Base-by-base conservation (phyloP, 2,113 vertebrate genomes). In the Mirza zaza region DNA sequence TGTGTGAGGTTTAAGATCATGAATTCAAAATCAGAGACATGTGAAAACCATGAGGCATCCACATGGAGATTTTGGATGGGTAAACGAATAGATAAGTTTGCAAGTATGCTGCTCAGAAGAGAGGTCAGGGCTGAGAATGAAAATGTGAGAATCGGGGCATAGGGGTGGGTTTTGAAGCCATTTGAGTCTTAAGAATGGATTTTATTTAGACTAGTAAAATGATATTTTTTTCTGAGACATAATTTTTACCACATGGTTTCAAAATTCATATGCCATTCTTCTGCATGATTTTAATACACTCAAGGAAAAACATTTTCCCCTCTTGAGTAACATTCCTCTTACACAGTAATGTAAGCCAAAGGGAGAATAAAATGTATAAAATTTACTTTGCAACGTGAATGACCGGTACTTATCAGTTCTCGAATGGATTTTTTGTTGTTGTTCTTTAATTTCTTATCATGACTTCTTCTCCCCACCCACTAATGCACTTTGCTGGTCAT, bases 201-300 rank as follows among this genome's bases (percentile, higher is more conserved):
- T 42, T 83, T 90, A 76, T 86, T 95, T 96, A 48, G 55, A 36
- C 34, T 27, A 71, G 36, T 34, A 15, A 95, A 83, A 80, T 88
- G 13, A 77, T 82, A 61, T 82, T 91, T 93, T 70, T 92, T 71
- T 93, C 63, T 63, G 77, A 83, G 27, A 89, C 23, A 70, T 90
- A 95, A 96, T 96, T 96, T 96, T 95, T 93, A 55, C 83, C 83
- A 94, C 34, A 67, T 97, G 81, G 48, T 57, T 93, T 94, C 52
- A 91, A 87, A 93, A 93, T 91, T 68, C 36, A 45, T 50, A 42
- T 88, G 32, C 59, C 86, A 96, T 91, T 93, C 42, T 95, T 95
- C 48, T 79, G 39, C 36, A 57, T 94, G 36, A 93, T 91, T 96
- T 97, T 97, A 91, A 50, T 70, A 65, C 12, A 67, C 34, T 70